Evolutionary conservation across 1,140 invertebrate genomes (phyloP).

Genomic region (Zaprionus nigranus): DNA sequence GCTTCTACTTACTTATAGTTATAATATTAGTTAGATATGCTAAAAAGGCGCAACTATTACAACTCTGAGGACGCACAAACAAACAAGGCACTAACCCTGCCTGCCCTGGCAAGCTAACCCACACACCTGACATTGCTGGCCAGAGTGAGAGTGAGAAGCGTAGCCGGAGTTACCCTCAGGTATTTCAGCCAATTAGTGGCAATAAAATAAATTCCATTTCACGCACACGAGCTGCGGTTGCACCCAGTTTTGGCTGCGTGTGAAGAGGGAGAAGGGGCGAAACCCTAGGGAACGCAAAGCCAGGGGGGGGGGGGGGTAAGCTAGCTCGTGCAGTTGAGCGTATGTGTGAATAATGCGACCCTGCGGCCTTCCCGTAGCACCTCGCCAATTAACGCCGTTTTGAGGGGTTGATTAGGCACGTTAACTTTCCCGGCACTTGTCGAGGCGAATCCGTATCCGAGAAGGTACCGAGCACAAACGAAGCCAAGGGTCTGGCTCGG

Average conservation of each 20-base stretch:
- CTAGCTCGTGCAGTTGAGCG: slow-evolving; percentile 62
- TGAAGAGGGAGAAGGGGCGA: background rate
- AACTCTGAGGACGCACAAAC: slow-evolving; percentile 2
- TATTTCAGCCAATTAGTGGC: slow-evolving; percentile 83
- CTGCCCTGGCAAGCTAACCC: slow-evolving; percentile 3
- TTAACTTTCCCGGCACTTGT: slow-evolving; percentile 70
- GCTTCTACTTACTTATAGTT: background rate
- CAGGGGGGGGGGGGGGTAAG: background rate
- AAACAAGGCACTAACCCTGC: slow-evolving; percentile 26
- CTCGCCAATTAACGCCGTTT: slow-evolving; percentile 77
- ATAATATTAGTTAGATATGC: background rate
- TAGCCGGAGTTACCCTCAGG: slow-evolving; percentile 60
- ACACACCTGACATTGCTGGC: background rate
- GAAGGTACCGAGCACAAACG: slow-evolving; percentile 5
- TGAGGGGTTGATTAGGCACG: slow-evolving; percentile 84
- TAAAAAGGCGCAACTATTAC: slow-evolving; percentile 16
- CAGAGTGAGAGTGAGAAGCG: background rate
- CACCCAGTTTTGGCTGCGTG: slow-evolving; percentile 24
- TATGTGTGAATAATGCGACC: slow-evolving; percentile 80
- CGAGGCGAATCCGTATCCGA: background rate
- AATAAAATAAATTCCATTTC: slow-evolving; percentile 84
- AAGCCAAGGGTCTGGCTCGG: background rate
- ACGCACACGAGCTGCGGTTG: slow-evolving; percentile 60
- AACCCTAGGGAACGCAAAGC: slow-evolving; percentile 38
- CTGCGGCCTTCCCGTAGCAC: slow-evolving; percentile 52